These are phyloP conservation scores for Drosophila nasuta DNA, from an alignment of 1,140 invertebrate species.

Conservation along the genomic window DNA sequence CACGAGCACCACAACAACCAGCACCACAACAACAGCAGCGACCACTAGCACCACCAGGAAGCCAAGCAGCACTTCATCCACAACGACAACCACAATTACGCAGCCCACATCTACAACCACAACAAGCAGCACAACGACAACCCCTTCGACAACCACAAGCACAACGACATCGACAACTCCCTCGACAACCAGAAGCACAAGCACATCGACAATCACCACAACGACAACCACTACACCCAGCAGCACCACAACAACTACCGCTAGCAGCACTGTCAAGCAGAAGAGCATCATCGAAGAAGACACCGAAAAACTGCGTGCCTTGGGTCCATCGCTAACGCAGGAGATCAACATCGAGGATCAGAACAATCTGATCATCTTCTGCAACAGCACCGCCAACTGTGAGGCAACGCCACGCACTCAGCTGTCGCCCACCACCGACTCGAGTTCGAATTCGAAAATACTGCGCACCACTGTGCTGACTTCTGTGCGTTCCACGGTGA, in stretches of 20 bases:
- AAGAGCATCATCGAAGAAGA: slow-evolving; percentile 72
- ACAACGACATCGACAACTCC: slow-evolving; percentile 37
- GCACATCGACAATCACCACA: slow-evolving; percentile 22
- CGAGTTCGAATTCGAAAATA: slow-evolving; percentile 63
- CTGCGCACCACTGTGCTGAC: slow-evolving; percentile 69
- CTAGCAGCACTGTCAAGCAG: slow-evolving; percentile 20
- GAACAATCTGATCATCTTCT: slow-evolving; percentile 78
- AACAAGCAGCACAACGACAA: slow-evolving; percentile 39
- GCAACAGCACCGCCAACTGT: slow-evolving; percentile 71
- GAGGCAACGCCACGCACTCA: slow-evolving; percentile 55
- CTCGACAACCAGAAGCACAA: slow-evolving; percentile 27
- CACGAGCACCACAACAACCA: slow-evolving; percentile 39
- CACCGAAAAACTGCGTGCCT: slow-evolving; percentile 61
- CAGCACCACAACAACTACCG: slow-evolving; percentile 16
- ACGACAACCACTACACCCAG: slow-evolving; percentile 14
- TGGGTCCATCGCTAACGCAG: slow-evolving; percentile 69
- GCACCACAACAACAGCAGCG: neutral
- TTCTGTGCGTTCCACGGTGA: slow-evolving; percentile 71
- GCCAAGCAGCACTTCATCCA: slow-evolving; percentile 42
- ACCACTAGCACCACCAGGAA: slow-evolving; percentile 32
- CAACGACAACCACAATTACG: slow-evolving; percentile 41
- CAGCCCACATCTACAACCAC: slow-evolving; percentile 49
- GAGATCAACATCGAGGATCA: slow-evolving; percentile 76
- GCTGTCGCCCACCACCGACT: slow-evolving; percentile 59
- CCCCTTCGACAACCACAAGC: slow-evolving; percentile 16